Base-by-base conservation (phyloP, 2,113 vertebrate species). In the Engraulis encrasicolus region DNA sequence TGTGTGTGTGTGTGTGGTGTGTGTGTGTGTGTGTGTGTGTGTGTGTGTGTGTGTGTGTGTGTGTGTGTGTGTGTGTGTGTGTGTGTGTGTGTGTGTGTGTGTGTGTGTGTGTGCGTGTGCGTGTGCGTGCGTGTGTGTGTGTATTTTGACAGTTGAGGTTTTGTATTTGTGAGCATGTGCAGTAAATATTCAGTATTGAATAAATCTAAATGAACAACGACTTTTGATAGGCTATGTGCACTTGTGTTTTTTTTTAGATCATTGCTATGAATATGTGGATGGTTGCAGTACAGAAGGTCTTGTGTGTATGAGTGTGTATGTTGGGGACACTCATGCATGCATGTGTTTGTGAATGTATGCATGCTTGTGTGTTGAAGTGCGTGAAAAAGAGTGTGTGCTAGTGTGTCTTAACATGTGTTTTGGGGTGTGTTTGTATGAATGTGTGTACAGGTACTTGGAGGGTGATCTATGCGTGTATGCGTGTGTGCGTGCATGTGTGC, bases 1-100 rank as follows among this genome's bases (percentile, higher is more conserved):
- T 61, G 58, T 61, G n/a, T 61, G 58, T 61, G 20, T 61, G 58
- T 61, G 58, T 61, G 58, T 61, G 58, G 23, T 20, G 58, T 27
- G n/a, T 61, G 58, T 61, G 58, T 61, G 58, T 61, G 58, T 61
- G 58, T 61, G 58, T 61, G 20, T 45, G 40, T n/a, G n/a, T n/a
- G n/a, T n/a, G n/a, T n/a, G 58, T 66, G 58, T 66, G 58, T 66
- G 58, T 31, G 58, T 31, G 58, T 14, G 23, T 66, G 58, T 31
- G 58, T 12, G 1, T 66, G 58, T 66, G 23, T 66, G 58, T 31
- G 58, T 31, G 58, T 12, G 58, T 27, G 23, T 66, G 23, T 66
- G 9, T 66, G n/a, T 66, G 9, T 66, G 58, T 66, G n/a, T 66
- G 58, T 66, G 58, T 66, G 58, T 66, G 58, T 58, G 52, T 58